A percentile compares a stretch with the other conserved stretches of the same genome.
phyloP scores from a whole-genome alignment of 2,888 invertebrate species.

The Sarcophaga rosellei region DNA sequence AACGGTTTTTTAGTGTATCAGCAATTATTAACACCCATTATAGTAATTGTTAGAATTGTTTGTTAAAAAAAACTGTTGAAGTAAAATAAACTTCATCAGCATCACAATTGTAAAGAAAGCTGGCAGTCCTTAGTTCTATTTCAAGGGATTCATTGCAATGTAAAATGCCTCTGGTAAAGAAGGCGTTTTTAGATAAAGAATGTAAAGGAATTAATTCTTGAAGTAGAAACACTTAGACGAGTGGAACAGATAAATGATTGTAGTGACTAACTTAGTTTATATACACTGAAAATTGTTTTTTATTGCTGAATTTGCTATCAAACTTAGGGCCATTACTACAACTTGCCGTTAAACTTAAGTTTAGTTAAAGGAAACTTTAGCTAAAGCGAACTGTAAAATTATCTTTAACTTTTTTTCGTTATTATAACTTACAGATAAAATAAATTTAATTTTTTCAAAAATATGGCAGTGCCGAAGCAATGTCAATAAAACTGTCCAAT shows the following conservation, averaged over 20 bases:
- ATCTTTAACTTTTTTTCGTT: no score
- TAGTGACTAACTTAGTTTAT: neutral
- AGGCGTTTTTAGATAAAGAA: no score
- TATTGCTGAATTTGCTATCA: no score
- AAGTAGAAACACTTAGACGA: neutral
- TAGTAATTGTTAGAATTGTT: constrained; percentile 60
- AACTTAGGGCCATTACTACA: no score
- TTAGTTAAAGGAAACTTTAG: no score
- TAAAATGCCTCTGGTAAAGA: neutral
- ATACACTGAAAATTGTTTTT: neutral
- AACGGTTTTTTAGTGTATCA: neutral
- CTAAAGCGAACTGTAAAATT: no score
- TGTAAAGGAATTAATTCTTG: neutral
- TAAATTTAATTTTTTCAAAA: no score
- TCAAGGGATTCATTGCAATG: constrained; percentile 6
- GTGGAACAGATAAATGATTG: neutral
- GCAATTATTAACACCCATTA: constrained; percentile 56
- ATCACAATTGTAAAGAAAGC: constrained; percentile 7
- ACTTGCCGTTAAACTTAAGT: no score
- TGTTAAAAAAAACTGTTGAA: constrained; percentile 18
- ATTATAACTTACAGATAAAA: no score
- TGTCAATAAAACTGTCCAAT: no score
- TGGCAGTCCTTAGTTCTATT: constrained; percentile 4
- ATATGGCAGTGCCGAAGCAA: no score
- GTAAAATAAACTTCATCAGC: constrained; percentile 35